Evolutionary conservation across 2,797 vertebrate genomes (phyloP), one percentile per base, ranked within the genome.

Genomic region (Sardinella longiceps): DNA sequence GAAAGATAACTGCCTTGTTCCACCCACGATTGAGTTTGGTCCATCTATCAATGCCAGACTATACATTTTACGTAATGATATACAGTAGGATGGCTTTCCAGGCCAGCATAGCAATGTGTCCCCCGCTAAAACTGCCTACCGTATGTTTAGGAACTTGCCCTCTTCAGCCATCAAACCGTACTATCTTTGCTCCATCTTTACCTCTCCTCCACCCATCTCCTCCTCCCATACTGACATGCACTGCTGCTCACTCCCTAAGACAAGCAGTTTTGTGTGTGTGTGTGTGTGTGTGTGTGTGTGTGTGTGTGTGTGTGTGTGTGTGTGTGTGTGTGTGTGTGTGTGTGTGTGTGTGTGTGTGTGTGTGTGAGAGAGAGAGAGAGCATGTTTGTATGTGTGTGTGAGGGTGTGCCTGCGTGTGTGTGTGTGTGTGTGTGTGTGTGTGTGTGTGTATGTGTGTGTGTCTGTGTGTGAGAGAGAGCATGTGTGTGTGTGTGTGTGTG

Each of bases 401-500:
- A 74, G 14, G 48, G 48, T 43, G 46, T 63, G 28, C 51, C 10
- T 84, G 46, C 45, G 48, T 74, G 23, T 84, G 66, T 84, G 58
- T 7, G 46, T 46, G 5, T 46, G 1, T 46, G 46, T 46, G 46
- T 45, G 9, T 45, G 45, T 45, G 45, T 45, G 9, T 45, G 43
- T 9, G 43, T 45, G 43, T 45, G 43, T 9, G 43, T 63, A 28
- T 66, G 60, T 30, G 60, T 30, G 60, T 63, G 25, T 15, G 82
- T 74, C 10, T 39, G 7, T 33, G 45, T 84, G 63, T 53, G n/a
- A n/a, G n/a, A n/a, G 48, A 80, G 66, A 18, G 30, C 37, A 14
- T 50, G 48, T 50, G 14, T 50, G 48, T 50, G 48, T 50, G 48
- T 80, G 66, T 87, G 56, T 70, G 77, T n/a, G n/a, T n/a, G n/a